Evolutionary conservation across 2,888 invertebrate genomes (phyloP), one percentile per base, ranked within the genome.

Genomic region (Caenorhabditis panamensis): DNA sequence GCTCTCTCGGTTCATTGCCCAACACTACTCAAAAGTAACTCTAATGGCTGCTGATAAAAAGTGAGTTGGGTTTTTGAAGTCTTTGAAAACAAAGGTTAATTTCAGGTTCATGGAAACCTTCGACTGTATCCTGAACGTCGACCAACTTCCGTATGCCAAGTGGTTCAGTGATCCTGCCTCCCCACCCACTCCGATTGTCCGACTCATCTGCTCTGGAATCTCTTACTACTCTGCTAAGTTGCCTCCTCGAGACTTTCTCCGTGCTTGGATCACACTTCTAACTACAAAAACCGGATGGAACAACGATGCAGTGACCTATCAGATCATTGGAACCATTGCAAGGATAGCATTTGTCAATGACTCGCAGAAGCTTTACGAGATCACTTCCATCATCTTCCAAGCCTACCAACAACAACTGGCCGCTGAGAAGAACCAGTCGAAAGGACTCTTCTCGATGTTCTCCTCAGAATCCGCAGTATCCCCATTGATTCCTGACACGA

Each of bases 81-180:
- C n/a, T n/a, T n/a, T n/a, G n/a, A n/a, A n/a, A n/a, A n/a, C n/a
- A n/a, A n/a, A n/a, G n/a, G n/a, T n/a, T n/a, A n/a, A n/a, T 62
- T 82, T 26, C 69, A 89, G 89, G 20, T 89, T 90, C 76, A 79
- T 86, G 54, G 80, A 84, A 1, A 79, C 81, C 6, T 84, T 90
- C 56, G 89, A 90, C 24, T 75, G 85, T 0, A 79, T 90, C 11
- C 58, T 90, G 28, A 88, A 89, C 77, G 82, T 89, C 0, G 90
- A 90, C 63, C 86, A 88, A 56, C 82, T 85, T 2, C 77, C 84
- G 8, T 90, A 89, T 56, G 89, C 89, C 16, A 88, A 90, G 67
- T 82, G 90, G 76, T 49, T 90, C 3, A 82, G 81, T 31, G 89
- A 88, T 9, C 85, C 87, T 16, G 86, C 88, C 16, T 82, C 87